A percentile compares a stretch with the other conserved stretches of the same genome.
These are phyloP conservation scores for Podarcis cretensis DNA, from an alignment of 2,113 vertebrate species.

Conservation along the genomic window DNA sequence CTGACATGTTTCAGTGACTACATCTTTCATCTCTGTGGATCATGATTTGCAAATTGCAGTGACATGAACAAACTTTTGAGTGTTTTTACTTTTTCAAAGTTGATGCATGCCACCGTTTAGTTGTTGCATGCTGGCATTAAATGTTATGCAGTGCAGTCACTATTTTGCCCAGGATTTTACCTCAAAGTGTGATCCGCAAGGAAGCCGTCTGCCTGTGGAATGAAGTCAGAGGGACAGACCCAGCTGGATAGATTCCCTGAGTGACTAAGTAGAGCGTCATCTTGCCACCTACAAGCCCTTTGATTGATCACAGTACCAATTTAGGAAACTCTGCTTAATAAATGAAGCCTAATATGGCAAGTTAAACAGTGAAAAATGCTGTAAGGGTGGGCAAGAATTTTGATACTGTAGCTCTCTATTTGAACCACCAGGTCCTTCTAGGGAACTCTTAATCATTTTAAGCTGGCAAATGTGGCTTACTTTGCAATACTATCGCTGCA, in stretches of 20 bases:
- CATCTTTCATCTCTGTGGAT: slow-evolving; percentile 55
- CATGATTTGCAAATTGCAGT: slow-evolving; percentile 41
- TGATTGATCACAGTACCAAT: slow-evolving; percentile 57
- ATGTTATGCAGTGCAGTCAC: slow-evolving; percentile 35
- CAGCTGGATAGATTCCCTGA: slow-evolving; percentile 11
- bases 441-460: slow-evolving; percentile 39
- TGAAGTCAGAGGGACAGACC: slow-evolving; percentile 26
- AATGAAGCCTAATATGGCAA: slow-evolving; percentile 72
- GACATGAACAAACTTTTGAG: not conserved
- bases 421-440: slow-evolving; percentile 5
- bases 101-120: not conserved
- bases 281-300: slow-evolving; percentile 38
- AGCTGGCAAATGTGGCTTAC: not conserved
- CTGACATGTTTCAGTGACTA: slow-evolving; percentile 62
- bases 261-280: slow-evolving; percentile 28
- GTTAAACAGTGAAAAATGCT: slow-evolving; percentile 25
- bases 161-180: slow-evolving; percentile 4
- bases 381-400: slow-evolving; percentile 24
- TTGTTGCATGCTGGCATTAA: slow-evolving; percentile 39
- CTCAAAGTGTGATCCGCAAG: slow-evolving; percentile 16
- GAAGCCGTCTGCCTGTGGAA: slow-evolving; percentile 41
- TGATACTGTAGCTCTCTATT: slow-evolving; percentile 11
- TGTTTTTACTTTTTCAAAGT: slow-evolving; percentile 1
- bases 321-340: slow-evolving; percentile 59
- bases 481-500: not conserved